Conservation (phyloP, 1,140 invertebrate genomes). For the Drosophila burlai region DNA sequence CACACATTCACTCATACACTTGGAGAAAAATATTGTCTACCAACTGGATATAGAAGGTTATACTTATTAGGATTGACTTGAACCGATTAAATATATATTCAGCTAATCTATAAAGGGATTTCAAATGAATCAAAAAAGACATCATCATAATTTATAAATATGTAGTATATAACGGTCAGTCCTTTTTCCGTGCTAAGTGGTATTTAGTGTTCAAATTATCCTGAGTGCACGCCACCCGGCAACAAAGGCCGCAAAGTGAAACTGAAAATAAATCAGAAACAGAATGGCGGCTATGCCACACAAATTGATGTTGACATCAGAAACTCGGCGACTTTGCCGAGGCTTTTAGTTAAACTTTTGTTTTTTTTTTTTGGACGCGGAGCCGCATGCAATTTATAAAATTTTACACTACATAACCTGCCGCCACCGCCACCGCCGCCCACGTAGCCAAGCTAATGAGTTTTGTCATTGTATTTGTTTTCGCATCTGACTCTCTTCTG, state of each 20-base stretch:
- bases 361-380: slow-evolving; percentile 4
- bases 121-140: not conserved
- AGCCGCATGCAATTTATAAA: slow-evolving; percentile 69
- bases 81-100: not conserved
- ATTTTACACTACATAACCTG: slow-evolving; percentile 71
- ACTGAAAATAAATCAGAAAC: slow-evolving; percentile 62
- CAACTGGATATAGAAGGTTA: not conserved
- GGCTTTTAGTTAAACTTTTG: slow-evolving; percentile 55
- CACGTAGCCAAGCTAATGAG: slow-evolving; percentile 51
- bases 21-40: too few relatives aligned
- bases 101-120: not conserved
- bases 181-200: not conserved
- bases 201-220: not conserved
- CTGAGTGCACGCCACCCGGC: slow-evolving; percentile 7
- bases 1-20: slow-evolving; percentile 6
- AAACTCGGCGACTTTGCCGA: slow-evolving; percentile 31
- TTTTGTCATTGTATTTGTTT: slow-evolving; percentile 56
- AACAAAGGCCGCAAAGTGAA: slow-evolving; percentile 59
- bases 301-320: slow-evolving; percentile 61
- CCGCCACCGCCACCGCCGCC: slow-evolving; percentile 18
- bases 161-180: too few relatives aligned
- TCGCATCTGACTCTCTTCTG: slow-evolving; percentile 14
- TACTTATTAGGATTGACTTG: not conserved
- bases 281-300: slow-evolving; percentile 56
- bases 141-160: not conserved